Evolutionary conservation across 2,797 vertebrate species (phyloP).

Genomic region (Rhinatrema bivittatum): DNA sequence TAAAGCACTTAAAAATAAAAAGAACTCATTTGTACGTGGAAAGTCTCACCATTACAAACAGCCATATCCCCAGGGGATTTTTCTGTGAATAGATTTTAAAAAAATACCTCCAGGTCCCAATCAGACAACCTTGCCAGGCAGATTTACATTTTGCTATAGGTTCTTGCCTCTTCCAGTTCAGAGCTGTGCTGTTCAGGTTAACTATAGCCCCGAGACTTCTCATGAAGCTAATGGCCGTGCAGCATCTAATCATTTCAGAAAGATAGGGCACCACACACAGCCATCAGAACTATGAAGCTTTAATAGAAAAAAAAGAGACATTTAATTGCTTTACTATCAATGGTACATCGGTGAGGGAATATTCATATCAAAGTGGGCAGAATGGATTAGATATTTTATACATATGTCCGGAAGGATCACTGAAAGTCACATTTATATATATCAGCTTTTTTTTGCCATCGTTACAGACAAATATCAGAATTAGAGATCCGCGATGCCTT

Average conservation of each 20-base stretch:
- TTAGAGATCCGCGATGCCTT: too few species aligned
- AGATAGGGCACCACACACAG: not conserved
- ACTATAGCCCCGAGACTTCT: slow-evolving; percentile 3
- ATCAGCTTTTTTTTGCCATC: too few species aligned
- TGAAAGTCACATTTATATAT: too few species aligned
- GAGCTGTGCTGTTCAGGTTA: slow-evolving; percentile 7
- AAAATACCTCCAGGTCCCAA: not conserved
- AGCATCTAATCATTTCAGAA: not conserved
- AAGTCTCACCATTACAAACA: not conserved
- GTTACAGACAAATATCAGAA: too few species aligned
- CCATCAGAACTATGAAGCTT: not conserved
- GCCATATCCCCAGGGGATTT: not conserved
- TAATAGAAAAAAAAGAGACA: slow-evolving; percentile 1
- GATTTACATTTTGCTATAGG: slow-evolving; percentile 7
- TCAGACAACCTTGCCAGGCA: not conserved
- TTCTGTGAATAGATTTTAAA: slow-evolving; percentile 7
- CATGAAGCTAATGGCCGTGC: slow-evolving; percentile 4
- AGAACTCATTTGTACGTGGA: not conserved
- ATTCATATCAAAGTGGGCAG: not conserved
- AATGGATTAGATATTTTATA: slow-evolving; percentile 6
- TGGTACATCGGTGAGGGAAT: not conserved
- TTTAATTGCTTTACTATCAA: not conserved
- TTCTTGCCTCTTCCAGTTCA: slow-evolving; percentile 4
- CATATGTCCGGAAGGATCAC: too few species aligned
- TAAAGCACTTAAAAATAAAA: not conserved